Evolutionary conservation across 2,113 vertebrate genomes (phyloP).

Genomic region (Aphelocoma coerulescens): DNA sequence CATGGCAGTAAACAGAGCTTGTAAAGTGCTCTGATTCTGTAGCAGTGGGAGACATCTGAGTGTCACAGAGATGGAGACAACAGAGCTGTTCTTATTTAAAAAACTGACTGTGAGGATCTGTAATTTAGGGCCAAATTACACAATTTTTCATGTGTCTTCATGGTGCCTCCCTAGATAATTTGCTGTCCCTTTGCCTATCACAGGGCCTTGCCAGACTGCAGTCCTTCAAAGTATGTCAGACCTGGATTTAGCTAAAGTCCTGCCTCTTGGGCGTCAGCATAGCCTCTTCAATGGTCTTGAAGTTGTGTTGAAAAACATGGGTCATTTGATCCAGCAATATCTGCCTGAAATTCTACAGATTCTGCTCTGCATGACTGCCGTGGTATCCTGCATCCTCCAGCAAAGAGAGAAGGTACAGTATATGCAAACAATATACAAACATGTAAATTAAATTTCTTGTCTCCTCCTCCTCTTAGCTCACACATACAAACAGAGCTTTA

Average conservation of each 20-base stretch:
- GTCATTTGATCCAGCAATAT: constrained; percentile 83
- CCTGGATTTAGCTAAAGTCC: constrained; percentile 77
- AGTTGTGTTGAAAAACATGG: constrained; percentile 87
- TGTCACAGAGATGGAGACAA: neutral
- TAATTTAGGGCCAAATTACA: neutral
- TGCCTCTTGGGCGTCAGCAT: constrained; percentile 92
- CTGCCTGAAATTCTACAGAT: constrained; percentile 92
- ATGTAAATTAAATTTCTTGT: neutral
- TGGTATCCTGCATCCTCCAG: constrained; percentile 79
- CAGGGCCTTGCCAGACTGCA: constrained; percentile 82
- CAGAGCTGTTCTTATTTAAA: neutral
- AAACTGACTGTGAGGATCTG: neutral
- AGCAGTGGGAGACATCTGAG: neutral
- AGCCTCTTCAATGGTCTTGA: constrained; percentile 87
- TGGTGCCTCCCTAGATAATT: neutral
- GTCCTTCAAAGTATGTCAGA: constrained; percentile 79
- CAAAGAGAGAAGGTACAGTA: constrained; percentile 83
- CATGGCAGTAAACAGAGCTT: neutral
- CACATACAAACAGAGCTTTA: neutral
- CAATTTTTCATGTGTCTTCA: neutral
- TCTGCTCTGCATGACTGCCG: constrained; percentile 85
- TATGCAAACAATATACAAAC: neutral
- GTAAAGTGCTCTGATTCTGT: neutral
- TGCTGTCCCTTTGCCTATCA: neutral
- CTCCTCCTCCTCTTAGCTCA: neutral